Percentiles rank a stretch among this genome's conserved stretches.
Conservation (phyloP, 2,797 vertebrate genomes). For the Hippopotamyrus pictus region DNA sequence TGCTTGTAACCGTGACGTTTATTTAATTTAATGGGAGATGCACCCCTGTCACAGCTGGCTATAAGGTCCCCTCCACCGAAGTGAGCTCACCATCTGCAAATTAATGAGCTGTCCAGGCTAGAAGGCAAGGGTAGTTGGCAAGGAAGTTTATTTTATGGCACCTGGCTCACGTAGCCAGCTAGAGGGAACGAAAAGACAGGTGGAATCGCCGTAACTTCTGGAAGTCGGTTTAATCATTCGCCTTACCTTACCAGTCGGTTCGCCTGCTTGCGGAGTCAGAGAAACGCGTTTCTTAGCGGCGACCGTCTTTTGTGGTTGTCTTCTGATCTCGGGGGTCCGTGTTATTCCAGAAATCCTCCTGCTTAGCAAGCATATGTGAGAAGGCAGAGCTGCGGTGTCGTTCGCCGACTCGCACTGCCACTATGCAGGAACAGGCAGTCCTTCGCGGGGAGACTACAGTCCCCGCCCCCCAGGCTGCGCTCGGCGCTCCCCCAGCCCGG, state of each 20-base stretch:
- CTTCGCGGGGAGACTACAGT: not conserved
- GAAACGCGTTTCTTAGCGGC: not conserved
- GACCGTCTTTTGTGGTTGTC: not conserved
- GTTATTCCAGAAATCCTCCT: not conserved
- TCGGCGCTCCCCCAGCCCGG: not conserved
- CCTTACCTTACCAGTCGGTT: not conserved
- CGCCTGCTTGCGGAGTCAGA: not conserved
- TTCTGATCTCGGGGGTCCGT: not conserved
- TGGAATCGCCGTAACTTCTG: conserved; percentile 4
- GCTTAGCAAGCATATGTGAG: not conserved
- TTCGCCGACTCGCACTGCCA: not conserved
- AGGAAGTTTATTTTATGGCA: conserved; percentile 9
- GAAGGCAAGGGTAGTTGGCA: not conserved
- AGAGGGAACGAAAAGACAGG: not conserved
- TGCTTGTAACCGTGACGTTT: not conserved
- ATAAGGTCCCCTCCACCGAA: not conserved
- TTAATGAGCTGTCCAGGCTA: not conserved
- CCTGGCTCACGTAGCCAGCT: conserved; percentile 9
- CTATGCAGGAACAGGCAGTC: conserved; percentile 1
- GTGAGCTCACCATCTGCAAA: not conserved
- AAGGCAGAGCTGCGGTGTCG: not conserved
- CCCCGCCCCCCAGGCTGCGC: not conserved
- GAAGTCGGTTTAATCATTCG: not conserved
- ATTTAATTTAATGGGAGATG: not conserved
- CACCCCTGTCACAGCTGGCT: not conserved